Conservation (phyloP, 2,797 vertebrate species). For the Nyctibius grandis region DNA sequence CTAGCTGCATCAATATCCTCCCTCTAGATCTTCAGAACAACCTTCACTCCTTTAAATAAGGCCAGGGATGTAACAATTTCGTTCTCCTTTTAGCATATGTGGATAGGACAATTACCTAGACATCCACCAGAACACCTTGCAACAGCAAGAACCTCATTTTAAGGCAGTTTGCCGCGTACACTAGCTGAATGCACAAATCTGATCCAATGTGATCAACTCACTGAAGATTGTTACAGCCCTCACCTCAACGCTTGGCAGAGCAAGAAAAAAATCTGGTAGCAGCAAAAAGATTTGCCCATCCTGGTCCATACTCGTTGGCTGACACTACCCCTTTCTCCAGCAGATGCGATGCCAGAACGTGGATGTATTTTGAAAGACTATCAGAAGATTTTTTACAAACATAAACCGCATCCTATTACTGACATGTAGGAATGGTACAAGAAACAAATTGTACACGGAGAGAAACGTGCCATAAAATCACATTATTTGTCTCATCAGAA, state of each 20-base stretch:
- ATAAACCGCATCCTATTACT: accelerated
- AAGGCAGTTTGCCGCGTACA: background rate
- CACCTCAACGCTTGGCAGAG: accelerated
- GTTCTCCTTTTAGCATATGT: background rate
- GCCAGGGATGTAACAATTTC: background rate
- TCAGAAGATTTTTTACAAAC: background rate
- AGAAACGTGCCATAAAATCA: accelerated
- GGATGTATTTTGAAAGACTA: background rate
- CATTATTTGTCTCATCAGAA: background rate
- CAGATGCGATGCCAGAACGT: background rate
- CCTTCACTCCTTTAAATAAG: background rate
- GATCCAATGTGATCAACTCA: background rate
- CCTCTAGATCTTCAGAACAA: constrained; percentile 11
- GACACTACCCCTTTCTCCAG: background rate
- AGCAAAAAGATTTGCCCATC: background rate
- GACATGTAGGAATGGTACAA: background rate
- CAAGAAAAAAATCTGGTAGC: background rate
- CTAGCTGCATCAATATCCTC: constrained; percentile 11
- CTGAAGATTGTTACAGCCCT: background rate
- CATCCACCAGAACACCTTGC: background rate
- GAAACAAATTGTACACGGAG: background rate
- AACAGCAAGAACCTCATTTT: background rate
- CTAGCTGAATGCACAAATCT: background rate
- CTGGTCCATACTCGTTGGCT: accelerated
- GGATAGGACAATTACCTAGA: constrained; percentile 18